Evolutionary conservation across 1,140 invertebrate genomes (phyloP).

Genomic region (Caenorhabditis brenneri): DNA sequence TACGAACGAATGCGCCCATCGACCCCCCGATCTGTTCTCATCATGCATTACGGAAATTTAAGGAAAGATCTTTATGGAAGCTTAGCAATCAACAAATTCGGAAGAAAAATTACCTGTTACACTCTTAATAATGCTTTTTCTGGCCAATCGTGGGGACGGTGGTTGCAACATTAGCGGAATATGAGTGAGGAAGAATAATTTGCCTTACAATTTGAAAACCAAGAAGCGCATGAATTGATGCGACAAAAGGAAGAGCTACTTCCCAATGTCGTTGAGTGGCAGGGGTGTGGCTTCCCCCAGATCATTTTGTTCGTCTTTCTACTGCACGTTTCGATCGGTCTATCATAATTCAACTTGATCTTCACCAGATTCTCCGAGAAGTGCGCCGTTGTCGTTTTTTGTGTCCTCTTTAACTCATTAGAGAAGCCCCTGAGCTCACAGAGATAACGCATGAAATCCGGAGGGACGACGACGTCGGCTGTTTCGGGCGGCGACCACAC

Average conservation of each 20-base stretch:
- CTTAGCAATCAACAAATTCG: too few species aligned
- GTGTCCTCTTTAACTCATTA: conserved; percentile 34
- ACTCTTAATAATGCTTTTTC: conserved; percentile 23
- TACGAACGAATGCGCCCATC: neutral
- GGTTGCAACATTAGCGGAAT: neutral
- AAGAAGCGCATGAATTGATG: neutral
- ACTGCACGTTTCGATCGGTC: conserved; percentile 28
- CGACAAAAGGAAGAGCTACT: neutral
- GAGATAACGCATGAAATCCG: conserved; percentile 36
- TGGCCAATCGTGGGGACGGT: neutral
- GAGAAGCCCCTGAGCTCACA: neutral
- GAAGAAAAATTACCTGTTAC: neutral
- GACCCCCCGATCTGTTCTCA: too few species aligned
- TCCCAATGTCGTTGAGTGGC: neutral
- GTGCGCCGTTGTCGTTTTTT: neutral
- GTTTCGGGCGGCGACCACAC: conserved; percentile 8
- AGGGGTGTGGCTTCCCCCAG: conserved; percentile 12
- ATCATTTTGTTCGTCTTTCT: neutral
- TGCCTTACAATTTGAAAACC: too few species aligned
- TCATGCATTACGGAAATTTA: too few species aligned
- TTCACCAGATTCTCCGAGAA: conserved; percentile 3
- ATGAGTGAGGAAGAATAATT: neutral
- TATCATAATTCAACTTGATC: conserved; percentile 36
- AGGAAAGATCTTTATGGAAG: too few species aligned
- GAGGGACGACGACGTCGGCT: conserved; percentile 7